These are phyloP conservation scores for Leptinotarsa undecemlineata DNA, from an alignment of 1,140 invertebrate genomes.

Conservation along the genomic window DNA sequence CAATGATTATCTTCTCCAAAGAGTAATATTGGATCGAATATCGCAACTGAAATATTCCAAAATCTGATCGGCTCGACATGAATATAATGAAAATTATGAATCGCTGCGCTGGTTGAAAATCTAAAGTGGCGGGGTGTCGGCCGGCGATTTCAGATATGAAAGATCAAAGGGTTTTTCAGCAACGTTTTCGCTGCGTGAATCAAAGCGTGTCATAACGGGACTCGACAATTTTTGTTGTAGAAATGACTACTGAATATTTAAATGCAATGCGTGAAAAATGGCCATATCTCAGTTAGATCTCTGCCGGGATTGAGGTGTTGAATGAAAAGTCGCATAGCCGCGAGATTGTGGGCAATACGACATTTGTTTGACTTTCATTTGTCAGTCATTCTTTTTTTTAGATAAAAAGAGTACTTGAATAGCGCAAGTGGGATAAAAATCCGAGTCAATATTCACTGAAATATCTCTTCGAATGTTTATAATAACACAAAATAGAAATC, in stretches of 20 bases:
- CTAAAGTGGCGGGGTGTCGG: conserved; percentile 2
- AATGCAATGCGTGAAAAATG: conserved; percentile 21
- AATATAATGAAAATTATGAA: no score
- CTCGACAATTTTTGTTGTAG: conserved; percentile 1
- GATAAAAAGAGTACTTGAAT: neutral
- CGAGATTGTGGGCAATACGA: neutral
- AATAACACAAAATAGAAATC: no score
- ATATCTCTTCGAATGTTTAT: no score
- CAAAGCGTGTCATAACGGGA: neutral
- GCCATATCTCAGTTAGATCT: conserved; percentile 19
- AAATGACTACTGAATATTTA: conserved; percentile 22
- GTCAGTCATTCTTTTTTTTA: neutral
- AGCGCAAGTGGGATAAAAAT: no score
- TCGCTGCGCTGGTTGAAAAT: neutral
- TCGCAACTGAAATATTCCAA: no score
- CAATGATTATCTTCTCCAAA: no score
- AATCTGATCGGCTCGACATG: no score
- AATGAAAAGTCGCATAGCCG: neutral
- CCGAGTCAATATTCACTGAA: no score
- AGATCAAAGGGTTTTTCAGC: conserved; percentile 16
- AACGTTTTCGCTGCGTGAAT: conserved; percentile 1
- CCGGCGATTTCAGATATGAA: conserved; percentile 12
- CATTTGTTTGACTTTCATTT: conserved; percentile 14
- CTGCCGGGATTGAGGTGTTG: neutral
- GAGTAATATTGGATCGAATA: no score